Evolutionary conservation across 2,888 invertebrate species (phyloP).

Genomic region (Netelia inedita): DNA sequence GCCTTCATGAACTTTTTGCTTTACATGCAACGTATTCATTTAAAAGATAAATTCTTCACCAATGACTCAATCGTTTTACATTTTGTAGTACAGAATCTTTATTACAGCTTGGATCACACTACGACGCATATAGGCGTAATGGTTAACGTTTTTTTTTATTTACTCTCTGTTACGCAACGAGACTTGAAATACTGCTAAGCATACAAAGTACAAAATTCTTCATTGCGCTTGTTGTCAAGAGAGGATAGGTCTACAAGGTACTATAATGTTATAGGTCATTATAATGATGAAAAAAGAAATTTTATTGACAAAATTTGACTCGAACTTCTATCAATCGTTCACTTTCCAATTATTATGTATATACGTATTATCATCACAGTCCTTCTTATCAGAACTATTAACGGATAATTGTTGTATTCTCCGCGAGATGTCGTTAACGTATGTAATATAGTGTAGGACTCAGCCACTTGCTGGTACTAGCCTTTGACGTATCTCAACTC

Average conservation of each 20-base stretch:
- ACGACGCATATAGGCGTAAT: conserved; percentile 31
- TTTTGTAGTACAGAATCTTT: not conserved
- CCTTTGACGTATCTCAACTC: conserved; percentile 7
- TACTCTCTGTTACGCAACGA: conserved; percentile 19
- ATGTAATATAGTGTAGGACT: not conserved
- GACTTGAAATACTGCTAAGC: conserved; percentile 1
- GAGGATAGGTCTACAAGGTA: not conserved
- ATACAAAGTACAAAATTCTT: not conserved
- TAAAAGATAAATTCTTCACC: conserved; percentile 24
- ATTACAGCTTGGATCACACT: conserved; percentile 5
- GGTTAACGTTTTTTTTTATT: conserved; percentile 25
- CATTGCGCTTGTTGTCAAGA: not conserved
- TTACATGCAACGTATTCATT: not conserved
- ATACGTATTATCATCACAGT: not conserved
- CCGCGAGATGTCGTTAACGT: not conserved
- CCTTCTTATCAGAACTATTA: not conserved
- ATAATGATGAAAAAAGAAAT: not conserved
- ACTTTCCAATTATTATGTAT: not conserved
- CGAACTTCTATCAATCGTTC: not conserved
- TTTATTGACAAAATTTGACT: not conserved
- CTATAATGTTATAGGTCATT: not conserved
- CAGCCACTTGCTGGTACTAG: conserved; percentile 2
- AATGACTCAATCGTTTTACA: conserved; percentile 24
- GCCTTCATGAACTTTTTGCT: not conserved
- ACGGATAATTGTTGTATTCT: not conserved